Evolutionary conservation across 23 tunicate species (phyloP), one percentile per base, ranked within the genome.

Genomic region (Ascidia mentula): DNA sequence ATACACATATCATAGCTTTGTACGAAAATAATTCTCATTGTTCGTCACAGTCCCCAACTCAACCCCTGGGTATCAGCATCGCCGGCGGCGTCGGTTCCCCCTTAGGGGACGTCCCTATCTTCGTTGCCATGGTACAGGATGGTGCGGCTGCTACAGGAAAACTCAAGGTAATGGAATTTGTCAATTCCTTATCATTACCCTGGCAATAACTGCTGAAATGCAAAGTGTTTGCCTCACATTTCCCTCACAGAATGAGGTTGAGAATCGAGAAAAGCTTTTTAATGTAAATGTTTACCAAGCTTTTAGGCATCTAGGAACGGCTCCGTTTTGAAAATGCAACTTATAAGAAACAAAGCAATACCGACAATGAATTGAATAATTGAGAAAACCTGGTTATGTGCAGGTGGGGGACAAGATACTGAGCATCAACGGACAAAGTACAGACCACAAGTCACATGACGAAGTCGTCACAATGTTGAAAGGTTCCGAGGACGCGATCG

Each of bases 21-120:
- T n/a, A n/a, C n/a, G n/a, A n/a, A n/a, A n/a, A n/a, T n/a, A n/a
- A n/a, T n/a, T n/a, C n/a, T n/a, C n/a, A n/a, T n/a, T n/a, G n/a
- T 34, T 22, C 38, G 4, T 77, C 37, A 37, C 83, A 86, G 90
- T 45, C 72, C 31, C 84, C 91, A 26, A 40, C 79, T 60, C 86
- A 88, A 69, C 96, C 99, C 0, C 89, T 96, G 15, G 99, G 99
- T 15, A 87, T 96, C 86, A 90, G 90, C 40, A 90, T 96, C 15
- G 95, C 99, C 31, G 99, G 99, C 9, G 99, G 99, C 6, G 79
- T 96, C 35, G 96, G 96, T 32, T 90, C 96, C 18, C 96, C 99
- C 0, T 92, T 96, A 33, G 99, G 99, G 53, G 89, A 96, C 45
- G 99, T 96, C 37, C 99, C 99, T 17, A 87, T 96, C 20, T 96